Evolutionary conservation across 2,113 vertebrate species (phyloP).

Genomic region (Pseudopipra pipra): DNA sequence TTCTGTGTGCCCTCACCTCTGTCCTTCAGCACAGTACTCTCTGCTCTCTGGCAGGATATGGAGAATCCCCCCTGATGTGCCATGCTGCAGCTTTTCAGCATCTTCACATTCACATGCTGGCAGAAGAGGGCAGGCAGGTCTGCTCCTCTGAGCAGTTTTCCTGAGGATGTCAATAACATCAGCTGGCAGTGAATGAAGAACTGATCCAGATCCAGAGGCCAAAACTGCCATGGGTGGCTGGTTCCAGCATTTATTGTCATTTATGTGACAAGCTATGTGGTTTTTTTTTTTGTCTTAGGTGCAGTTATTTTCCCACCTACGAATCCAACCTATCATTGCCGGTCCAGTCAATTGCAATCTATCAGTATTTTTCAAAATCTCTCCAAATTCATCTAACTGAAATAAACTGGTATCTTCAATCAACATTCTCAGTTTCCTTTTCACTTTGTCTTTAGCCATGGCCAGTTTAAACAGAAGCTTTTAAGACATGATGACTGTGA

Average conservation of each 20-base stretch:
- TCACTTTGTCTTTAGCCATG: not conserved
- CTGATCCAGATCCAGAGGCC: not conserved
- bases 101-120: rapidly evolving
- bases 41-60: not conserved
- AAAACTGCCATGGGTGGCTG: not conserved
- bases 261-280: not conserved
- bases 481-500: not conserved
- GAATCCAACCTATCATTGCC: not conserved
- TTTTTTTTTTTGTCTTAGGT: not conserved
- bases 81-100: not conserved
- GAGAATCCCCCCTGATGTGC: not conserved
- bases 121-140: not conserved
- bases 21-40: not conserved
- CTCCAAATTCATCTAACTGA: not conserved
- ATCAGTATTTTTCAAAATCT: not conserved
- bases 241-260: not conserved
- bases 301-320: not conserved
- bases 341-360: not conserved
- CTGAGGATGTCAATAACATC: not conserved
- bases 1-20: not conserved
- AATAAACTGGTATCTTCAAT: not conserved
- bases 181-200: not conserved
- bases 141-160: not conserved
- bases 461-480: not conserved
- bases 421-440: not conserved